Percentiles rank a stretch among this genome's conserved stretches.
phyloP scores from a whole-genome alignment of 2,888 invertebrate species.

The Limnephilus marmoratus region DNA sequence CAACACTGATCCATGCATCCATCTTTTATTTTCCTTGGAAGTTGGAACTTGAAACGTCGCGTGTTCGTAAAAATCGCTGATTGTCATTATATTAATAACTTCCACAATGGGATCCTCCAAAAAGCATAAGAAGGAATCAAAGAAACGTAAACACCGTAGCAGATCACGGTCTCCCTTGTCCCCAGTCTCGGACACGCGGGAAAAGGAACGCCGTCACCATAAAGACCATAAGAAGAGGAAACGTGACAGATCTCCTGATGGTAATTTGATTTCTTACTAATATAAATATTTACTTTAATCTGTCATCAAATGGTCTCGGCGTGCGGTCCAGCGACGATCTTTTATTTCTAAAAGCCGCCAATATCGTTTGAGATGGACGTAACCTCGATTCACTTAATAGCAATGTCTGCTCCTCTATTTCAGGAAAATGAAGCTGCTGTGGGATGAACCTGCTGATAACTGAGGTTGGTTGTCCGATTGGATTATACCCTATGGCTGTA shows the following conservation, averaged over 20 bases:
- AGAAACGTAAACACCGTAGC: conserved; percentile 83
- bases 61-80: not conserved
- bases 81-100: not conserved
- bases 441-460: not conserved
- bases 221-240: conserved; percentile 78
- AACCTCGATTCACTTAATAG: conserved; percentile 74
- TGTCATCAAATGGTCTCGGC: conserved; percentile 37
- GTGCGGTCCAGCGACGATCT: not conserved
- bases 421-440: conserved; percentile 73
- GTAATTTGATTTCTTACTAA: conserved; percentile 72
- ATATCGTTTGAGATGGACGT: conserved; percentile 48
- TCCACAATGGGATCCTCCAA: conserved; percentile 73
- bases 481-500: conserved; percentile 27
- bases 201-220: conserved; percentile 76
- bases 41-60: not conserved
- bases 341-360: not conserved
- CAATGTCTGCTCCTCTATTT: conserved; percentile 77
- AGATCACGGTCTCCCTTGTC: conserved; percentile 78
- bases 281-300: conserved; percentile 47
- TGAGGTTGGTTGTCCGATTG: conserved; percentile 47
- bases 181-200: conserved; percentile 73
- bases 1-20: too few relatives aligned
- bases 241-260: conserved; percentile 77
- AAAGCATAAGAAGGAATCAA: conserved; percentile 83
- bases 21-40: not conserved